Evolutionary conservation across 2,797 vertebrate species (phyloP).

Genomic region (Pipistrellus kuhlii): DNA sequence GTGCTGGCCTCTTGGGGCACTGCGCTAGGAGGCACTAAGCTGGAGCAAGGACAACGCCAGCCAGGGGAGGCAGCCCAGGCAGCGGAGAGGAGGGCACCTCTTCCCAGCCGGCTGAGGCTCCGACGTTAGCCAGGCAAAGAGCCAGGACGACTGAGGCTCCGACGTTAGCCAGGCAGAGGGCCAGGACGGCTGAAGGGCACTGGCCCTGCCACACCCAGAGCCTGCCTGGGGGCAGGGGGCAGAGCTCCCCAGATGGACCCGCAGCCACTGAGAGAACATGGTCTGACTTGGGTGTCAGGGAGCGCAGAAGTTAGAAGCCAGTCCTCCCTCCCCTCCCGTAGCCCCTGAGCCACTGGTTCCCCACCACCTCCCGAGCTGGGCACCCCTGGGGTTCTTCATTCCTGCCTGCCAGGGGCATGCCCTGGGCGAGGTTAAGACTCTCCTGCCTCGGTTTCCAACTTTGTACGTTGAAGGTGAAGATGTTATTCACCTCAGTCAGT

Average conservation of each 20-base stretch:
- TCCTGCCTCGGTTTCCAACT: neutral
- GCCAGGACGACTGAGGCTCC: neutral
- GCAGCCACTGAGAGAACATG: fast-evolving
- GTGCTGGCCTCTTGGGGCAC: neutral
- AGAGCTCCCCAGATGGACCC: fast-evolving
- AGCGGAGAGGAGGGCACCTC: fast-evolving
- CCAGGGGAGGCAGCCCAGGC: too few relatives aligned
- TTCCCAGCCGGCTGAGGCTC: fast-evolving
- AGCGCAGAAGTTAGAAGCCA: fast-evolving
- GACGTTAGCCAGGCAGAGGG: fast-evolving
- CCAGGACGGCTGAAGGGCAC: neutral
- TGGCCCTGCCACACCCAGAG: fast-evolving
- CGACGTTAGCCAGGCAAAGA: fast-evolving
- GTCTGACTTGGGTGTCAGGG: too few relatives aligned
- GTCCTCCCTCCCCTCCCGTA: neutral
- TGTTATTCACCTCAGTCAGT: neutral
- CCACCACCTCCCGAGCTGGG: neutral
- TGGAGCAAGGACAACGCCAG: neutral
- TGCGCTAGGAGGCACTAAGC: neutral
- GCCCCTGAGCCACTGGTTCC: neutral
- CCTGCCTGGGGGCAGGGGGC: fast-evolving
- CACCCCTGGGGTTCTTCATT: neutral
- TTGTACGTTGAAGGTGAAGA: neutral
- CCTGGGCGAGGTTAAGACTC: neutral
- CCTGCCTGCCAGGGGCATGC: neutral